Evolutionary conservation across 2,797 vertebrate species (phyloP).

Genomic region (Enteromius trimaculatus): DNA sequence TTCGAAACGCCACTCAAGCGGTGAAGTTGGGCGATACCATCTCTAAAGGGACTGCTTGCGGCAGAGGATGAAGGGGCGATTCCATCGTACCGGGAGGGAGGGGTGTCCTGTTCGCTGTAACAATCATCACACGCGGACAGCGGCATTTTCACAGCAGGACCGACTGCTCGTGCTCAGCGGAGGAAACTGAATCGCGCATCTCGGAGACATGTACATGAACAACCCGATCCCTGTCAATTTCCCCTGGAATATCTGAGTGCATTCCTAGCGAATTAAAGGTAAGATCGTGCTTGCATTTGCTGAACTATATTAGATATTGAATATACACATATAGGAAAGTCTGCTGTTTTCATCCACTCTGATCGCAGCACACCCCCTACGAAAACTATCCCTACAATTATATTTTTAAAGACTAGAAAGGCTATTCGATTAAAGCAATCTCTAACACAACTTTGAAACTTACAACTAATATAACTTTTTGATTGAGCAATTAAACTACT

Average conservation of each 20-base stretch:
- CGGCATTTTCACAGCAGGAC: neutral
- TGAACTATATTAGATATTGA: neutral
- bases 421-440: neutral
- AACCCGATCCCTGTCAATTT: neutral
- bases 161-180: neutral
- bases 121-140: slow-evolving; percentile 18
- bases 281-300: slow-evolving; percentile 19
- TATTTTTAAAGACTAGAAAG: neutral
- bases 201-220: slow-evolving; percentile 48
- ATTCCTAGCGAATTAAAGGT: slow-evolving; percentile 38
- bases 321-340: neutral
- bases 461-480: neutral
- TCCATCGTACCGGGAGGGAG: slow-evolving; percentile 26
- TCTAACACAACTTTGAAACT: neutral
- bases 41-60: neutral
- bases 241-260: slow-evolving; percentile 39
- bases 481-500: neutral
- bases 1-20: neutral
- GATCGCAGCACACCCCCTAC: neutral
- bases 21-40: neutral
- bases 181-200: neutral
- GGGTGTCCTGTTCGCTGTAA: slow-evolving; percentile 12
- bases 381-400: neutral
- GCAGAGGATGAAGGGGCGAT: slow-evolving; percentile 1
- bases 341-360: neutral